A percentile compares a stretch with the other conserved stretches of the same genome.
These are phyloP conservation scores for Caiman crocodilus DNA, from an alignment of 2,797 vertebrate species.

Conservation along the genomic window DNA sequence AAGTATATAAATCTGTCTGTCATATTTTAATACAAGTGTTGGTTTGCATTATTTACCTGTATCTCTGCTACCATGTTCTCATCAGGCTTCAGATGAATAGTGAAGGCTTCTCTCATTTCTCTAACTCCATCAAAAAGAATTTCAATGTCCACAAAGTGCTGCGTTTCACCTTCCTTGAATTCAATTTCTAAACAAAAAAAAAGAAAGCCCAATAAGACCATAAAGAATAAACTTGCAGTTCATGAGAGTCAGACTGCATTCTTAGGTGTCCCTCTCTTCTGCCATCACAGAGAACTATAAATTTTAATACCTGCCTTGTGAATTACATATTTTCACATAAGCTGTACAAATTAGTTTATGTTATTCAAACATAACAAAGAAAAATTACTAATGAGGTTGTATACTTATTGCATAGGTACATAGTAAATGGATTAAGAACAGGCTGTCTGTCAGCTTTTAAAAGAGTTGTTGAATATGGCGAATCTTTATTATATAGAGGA, in stretches of 20 bases:
- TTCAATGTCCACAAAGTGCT: slow-evolving; percentile 91
- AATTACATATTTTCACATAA: not conserved
- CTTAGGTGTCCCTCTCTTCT: not conserved
- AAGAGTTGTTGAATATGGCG: not conserved
- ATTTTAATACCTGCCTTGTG: not conserved
- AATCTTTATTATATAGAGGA: not conserved
- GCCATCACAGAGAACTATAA: not conserved
- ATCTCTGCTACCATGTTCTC: slow-evolving; percentile 95
- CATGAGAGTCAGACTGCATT: not conserved
- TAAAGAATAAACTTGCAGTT: not conserved
- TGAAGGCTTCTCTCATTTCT: slow-evolving; percentile 96
- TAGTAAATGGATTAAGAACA: no score
- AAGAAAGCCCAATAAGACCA: not conserved
- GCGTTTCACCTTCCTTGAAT: slow-evolving; percentile 91
- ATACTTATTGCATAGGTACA: not conserved
- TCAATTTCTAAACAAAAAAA: slow-evolving; percentile 86
- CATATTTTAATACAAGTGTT: not conserved
- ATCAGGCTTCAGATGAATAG: slow-evolving; percentile 93
- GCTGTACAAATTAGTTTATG: not conserved
- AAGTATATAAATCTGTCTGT: not conserved
- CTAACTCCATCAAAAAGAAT: slow-evolving; percentile 89
- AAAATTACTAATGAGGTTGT: not conserved
- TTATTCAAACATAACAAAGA: not conserved
- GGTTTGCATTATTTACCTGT: slow-evolving; percentile 82
- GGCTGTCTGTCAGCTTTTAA: no score